phyloP scores from a whole-genome alignment of 2,888 invertebrate species.

The Drosophila meridionalis region DNA sequence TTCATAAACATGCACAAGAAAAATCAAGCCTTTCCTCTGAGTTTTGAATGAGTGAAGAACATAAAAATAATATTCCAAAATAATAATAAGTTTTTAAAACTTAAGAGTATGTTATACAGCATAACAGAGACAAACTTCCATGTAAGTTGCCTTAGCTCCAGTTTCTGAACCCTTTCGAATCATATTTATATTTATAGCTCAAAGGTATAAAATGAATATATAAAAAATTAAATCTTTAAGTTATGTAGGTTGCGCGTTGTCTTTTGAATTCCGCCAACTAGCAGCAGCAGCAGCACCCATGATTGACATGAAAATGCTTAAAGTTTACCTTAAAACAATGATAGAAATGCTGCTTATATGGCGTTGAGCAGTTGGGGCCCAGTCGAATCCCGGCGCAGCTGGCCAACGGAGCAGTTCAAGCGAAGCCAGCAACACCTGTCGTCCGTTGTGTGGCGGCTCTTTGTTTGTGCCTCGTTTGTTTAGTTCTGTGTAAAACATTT shows the following conservation, averaged over 20 bases:
- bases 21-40: too few species aligned
- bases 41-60: too few species aligned
- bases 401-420: slow-evolving; percentile 11
- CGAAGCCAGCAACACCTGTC: slow-evolving; percentile 70
- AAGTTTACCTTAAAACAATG: slow-evolving; percentile 84
- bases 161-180: background rate
- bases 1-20: too few species aligned
- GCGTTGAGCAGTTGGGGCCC: slow-evolving; percentile 4
- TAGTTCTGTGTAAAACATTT: slow-evolving; percentile 80
- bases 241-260: slow-evolving; percentile 12
- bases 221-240: slow-evolving; percentile 1
- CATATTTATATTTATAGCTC: slow-evolving; percentile 11
- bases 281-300: slow-evolving; percentile 22
- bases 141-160: background rate
- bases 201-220: slow-evolving; percentile 2
- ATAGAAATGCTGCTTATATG: slow-evolving; percentile 68
- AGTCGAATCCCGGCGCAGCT: background rate
- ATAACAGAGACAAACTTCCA: background rate
- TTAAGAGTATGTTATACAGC: background rate
- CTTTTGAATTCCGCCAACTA: slow-evolving; percentile 3
- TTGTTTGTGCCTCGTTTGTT: slow-evolving; percentile 9
- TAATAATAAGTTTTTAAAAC: background rate
- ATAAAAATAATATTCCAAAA: too few species aligned
- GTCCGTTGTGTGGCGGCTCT: slow-evolving; percentile 59
- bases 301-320: slow-evolving; percentile 84